Evolutionary conservation across 2,797 vertebrate genomes (phyloP).

Genomic region (Nasua narica): DNA sequence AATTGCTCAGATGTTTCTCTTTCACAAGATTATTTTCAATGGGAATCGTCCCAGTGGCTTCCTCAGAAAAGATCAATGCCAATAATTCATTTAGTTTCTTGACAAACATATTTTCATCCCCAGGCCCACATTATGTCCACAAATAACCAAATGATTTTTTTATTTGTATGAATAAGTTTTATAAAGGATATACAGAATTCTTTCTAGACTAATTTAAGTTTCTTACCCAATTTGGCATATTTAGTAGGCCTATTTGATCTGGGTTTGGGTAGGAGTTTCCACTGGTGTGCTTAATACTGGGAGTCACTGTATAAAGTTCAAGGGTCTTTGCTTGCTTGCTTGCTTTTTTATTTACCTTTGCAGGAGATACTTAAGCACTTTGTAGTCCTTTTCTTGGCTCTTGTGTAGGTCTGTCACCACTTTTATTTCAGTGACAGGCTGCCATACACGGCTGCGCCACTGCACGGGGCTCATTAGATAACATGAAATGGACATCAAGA

Average conservation of each 20-base stretch:
- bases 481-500: neutral
- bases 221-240: neutral
- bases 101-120: neutral
- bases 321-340: neutral
- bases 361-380: neutral
- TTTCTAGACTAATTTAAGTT: neutral
- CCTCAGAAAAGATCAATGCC: neutral
- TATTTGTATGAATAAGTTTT: neutral
- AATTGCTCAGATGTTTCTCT: neutral
- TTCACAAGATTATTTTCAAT: constrained; percentile 39
- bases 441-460: neutral
- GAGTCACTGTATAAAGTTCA: neutral
- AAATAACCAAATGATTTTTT: neutral
- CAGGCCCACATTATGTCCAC: neutral
- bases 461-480: neutral
- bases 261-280: neutral
- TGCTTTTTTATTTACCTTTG: neutral
- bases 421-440: neutral
- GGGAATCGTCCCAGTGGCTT: neutral
- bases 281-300: neutral
- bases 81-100: constrained; percentile 26
- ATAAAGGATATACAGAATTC: neutral
- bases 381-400: neutral
- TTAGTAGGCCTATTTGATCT: neutral
- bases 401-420: neutral